Base-by-base conservation (phyloP, 2,888 invertebrate genomes). In the Pyrrhosoma nymphula region DNA sequence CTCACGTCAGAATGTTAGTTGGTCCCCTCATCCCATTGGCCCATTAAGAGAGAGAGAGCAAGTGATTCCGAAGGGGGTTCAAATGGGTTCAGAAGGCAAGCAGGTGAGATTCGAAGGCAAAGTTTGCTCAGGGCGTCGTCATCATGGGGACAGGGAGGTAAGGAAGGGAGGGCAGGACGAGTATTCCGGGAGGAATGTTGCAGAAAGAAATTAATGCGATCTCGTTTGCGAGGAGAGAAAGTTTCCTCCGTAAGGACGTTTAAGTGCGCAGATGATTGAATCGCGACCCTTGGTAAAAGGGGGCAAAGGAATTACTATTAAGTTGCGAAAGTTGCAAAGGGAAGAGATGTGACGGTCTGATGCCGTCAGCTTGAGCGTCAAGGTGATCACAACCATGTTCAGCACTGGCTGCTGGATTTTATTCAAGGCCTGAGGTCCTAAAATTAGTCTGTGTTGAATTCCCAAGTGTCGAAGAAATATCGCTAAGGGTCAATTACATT, bases 161-260 rank as follows among this genome's bases (percentile, higher is more conserved):
- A 69, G 26, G 69, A 26, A 69, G 12, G 47, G 47, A 47, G n/a
- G n/a, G 26, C 26, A 26, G 69, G 69, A 26, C 69, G 26, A 69
- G 35, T n/a, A 82, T 82, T 35, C 30, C 0, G 2, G 26, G 69
- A n/a, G n/a, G 30, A 35, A 35, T 30, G 82, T 82, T 35, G 82
- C 35, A 16, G 16, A 56, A 82, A 69, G 82, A 35, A 82, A 82
- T 82, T 82, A 82, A 82, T 82, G 82, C 82, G 82, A 35, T 82
- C n/a, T 30, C 82, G 35, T 82, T 82, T 35, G 35, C 82, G 82
- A 35, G 35, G 18, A 16, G 82, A 18, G 82, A 82, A 82, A 82
- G 82, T 82, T 82, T 14, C 30, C 26, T 82, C 35, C 35, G 30
- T 0, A n/a, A 30, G 82, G 82, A 82, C 30, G 82, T 35, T 35